Base-by-base conservation (phyloP, 2,797 vertebrate genomes). In the Hephaestus fuliginosus region DNA sequence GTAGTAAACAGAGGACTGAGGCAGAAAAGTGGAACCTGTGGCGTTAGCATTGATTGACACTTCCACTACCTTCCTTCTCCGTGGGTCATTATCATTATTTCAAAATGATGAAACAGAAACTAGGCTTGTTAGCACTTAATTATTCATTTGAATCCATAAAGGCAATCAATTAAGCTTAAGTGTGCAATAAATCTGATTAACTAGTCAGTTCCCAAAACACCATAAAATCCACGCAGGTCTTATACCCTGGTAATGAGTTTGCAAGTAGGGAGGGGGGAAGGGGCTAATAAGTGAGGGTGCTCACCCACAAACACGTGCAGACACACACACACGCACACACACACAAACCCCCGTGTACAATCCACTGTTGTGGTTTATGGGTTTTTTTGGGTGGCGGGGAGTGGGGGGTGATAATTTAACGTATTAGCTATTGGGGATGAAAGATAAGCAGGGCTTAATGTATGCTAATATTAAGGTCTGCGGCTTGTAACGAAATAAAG, bases 171-270 rank as follows among this genome's bases (percentile, higher is more conserved):
- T 95, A 95, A 91, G 90, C 90, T 93, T 95, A 95, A 95, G 93
- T 95, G 92, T 92, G 92, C 92, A 93, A 93, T 95, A 95, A 95
- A 95, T 95, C 93, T 94, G 92, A 95, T 95, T 95, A 95, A 93
- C 91, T 91, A 93, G 92, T 95, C 92, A 88, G 91, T 94, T 95
- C 92, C 93, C 91, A 95, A 93, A 95, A 95, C 94, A 92, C 91
- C 89, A 94, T 95, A 93, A 94, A 95, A 95, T 91, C 90, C 87
- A 93, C 77, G 77, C 92, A 91, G 91, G 92, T 92, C 89, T 94
- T 92, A 92, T 93, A 91, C 86, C 82, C 89, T 86, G 77, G 82
- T 94, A 94, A 94, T 94, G 92, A 93, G 91, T 94, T 92, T 91
- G 88, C 85, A 89, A 91, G 80, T 61, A 81, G 80, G 81, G 82